Evolutionary conservation across 2,888 invertebrate species (phyloP), one percentile per base, ranked within the genome.

Genomic region (Leucophenga maculata): DNA sequence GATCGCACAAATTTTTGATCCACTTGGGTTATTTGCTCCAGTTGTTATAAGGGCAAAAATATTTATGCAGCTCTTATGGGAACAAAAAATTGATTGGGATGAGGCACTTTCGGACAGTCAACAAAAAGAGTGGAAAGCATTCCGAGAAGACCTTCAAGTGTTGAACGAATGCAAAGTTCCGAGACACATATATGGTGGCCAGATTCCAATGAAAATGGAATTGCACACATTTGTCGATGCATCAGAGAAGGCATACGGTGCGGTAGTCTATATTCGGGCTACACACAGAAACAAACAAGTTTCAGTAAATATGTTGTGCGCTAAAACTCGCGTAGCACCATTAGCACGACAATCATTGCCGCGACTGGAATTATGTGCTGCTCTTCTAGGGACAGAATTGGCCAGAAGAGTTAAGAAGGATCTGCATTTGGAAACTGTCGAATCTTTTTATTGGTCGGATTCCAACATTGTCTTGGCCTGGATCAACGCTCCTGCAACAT

Each of bases 321-420:
- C 26, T 26, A 4, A 59, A 59, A 22, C 59, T 26, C 59, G n/a
- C 11, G 14, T 59, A 59, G 26, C 59, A 59, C 59, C 59, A 4
- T 22, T 59, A 26, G 26, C 8, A 22, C 1, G 22, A 1, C 13
- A 22, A 13, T 22, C 59, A 26, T 9, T 59, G 6, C 20, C 59
- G 4, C 59, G 39, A 26, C 31, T 59, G 22, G 59, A 59, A 31
- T 59, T 59, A n/a, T 22, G 26, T 1, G 59, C 59, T n/a, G 59
- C 59, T 31, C 11, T 59, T 14, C 32, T n/a, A 9, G 59, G 59
- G 6, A 26, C 59, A 9, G 13, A 59, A 59, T 31, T 59, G 4
- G 31, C 59, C 3, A 14, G 2, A 11, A 59, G 9, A 20, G 31
- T 9, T 6, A 31, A n/a, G 14, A 26, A 59, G 26, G 14, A 20